These are phyloP conservation scores for Bettongia penicillata DNA, from an alignment of 2,113 vertebrate genomes.

Conservation along the genomic window DNA sequence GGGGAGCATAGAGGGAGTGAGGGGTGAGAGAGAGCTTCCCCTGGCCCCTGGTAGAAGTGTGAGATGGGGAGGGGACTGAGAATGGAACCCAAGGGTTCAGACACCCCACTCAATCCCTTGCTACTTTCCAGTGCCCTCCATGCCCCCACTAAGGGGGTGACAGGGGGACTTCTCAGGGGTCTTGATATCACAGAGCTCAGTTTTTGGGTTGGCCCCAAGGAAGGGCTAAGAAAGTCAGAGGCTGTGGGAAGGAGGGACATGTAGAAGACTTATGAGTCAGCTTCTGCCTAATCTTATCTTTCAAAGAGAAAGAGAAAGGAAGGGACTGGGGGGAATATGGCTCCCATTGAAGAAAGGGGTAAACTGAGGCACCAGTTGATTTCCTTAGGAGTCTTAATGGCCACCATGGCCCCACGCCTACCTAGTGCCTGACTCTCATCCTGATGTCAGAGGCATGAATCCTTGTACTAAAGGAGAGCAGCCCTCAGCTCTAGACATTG, in stretches of 20 bases:
- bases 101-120: not conserved
- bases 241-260: not conserved
- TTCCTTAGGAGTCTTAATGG: not conserved
- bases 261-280: not conserved
- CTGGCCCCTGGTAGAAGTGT: not conserved
- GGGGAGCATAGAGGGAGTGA: not conserved
- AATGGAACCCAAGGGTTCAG: not conserved
- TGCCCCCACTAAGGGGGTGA: not conserved
- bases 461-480: not conserved
- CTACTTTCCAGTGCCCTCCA: not conserved
- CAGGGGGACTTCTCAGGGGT: not conserved
- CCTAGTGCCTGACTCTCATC: not conserved
- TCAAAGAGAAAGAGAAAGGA: not conserved
- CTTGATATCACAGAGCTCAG: not conserved
- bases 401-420: not conserved
- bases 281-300: not conserved
- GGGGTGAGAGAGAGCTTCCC: not conserved
- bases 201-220: not conserved
- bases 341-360: not conserved
- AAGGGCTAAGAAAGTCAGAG: not conserved
- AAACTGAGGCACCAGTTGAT: constrained; percentile 39
- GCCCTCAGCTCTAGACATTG: not conserved
- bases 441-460: not conserved
- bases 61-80: not conserved
- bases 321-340: not conserved